These are phyloP conservation scores for Spisula solida DNA, from an alignment of 2,888 invertebrate genomes.

Conservation along the genomic window DNA sequence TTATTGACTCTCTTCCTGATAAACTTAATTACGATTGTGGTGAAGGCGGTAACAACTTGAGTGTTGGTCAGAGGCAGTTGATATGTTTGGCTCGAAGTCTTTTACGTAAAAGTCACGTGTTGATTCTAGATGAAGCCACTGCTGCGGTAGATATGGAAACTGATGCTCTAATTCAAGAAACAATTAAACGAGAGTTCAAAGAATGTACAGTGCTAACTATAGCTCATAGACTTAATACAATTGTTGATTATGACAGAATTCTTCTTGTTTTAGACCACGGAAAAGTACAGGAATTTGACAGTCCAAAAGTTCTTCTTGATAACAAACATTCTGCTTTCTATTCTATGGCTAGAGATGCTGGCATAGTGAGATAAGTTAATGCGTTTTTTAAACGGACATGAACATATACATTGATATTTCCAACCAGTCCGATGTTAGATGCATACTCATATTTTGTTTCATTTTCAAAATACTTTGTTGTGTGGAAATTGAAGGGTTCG, in stretches of 20 bases:
- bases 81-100: constrained; percentile 79
- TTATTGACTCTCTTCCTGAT: constrained; percentile 92
- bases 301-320: constrained; percentile 85
- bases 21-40: constrained; percentile 94
- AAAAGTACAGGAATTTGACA: constrained; percentile 86
- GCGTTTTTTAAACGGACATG: too few species aligned
- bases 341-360: constrained; percentile 85
- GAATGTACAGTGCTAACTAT: constrained; percentile 81
- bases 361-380: constrained; percentile 54
- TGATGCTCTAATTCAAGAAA: constrained; percentile 78
- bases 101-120: constrained; percentile 73
- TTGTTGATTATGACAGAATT: constrained; percentile 82
- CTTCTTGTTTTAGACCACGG: constrained; percentile 88
- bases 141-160: constrained; percentile 80
- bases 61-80: constrained; percentile 80
- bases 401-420: too few species aligned
- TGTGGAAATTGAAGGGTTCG: too few species aligned
- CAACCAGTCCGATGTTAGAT: too few species aligned
- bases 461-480: too few species aligned
- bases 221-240: constrained; percentile 81
- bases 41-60: constrained; percentile 95
- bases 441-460: too few species aligned
- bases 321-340: constrained; percentile 85
- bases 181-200: constrained; percentile 74
- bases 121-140: constrained; percentile 81